Base-by-base conservation (phyloP, 2,113 vertebrate genomes). In the Pycnonotus jocosus region DNA sequence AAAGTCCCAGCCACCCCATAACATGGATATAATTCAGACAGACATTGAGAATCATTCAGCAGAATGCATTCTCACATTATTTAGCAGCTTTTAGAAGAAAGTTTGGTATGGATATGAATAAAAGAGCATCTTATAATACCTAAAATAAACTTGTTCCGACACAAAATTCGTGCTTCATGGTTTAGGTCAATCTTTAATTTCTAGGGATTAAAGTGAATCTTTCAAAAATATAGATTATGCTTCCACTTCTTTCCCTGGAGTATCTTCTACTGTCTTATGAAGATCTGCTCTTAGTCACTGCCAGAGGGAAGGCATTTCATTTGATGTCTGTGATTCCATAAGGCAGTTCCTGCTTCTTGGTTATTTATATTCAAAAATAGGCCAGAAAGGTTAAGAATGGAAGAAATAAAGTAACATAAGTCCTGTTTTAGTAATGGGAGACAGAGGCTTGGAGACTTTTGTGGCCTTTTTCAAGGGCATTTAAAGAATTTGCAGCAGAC, bases 181-280 rank as follows among this genome's bases (percentile, higher is more conserved):
- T 92, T 94, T 92, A 93, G 76, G 88, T 81, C 76, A 92, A 57
- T 64, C 68, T 92, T 50, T 96, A 95, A 97, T 88, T 94, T 96
- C 85, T 88, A 86, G 88, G 71, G 80, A 95, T 96, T 97, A 83
- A 69, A 86, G 25, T 48, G 51, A 84, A 64, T 81, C 64, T 90
- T 92, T 96, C 81, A 74, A 64, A 62, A 88, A 17, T 19, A 47
- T 70, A 62, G 81, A 96, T 90, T 93, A 88, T 88, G 47, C 71
- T 77, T 62, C 51, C 1, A 7, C 40, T 88, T 50, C 47, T 69
- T 92, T 90, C 93, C 83, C 88, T 57, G 40, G 71, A 93, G 88
- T 79, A 64, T 74, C 60, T 88, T 88, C 54, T 50, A 24, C 72
- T 71, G 60, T 74, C 17, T 95, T 95, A 73, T 44, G 56, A 93